Evolutionary conservation across 2,113 vertebrate genomes (phyloP), one percentile per base, ranked within the genome.

Genomic region (Toxotes chatareus): DNA sequence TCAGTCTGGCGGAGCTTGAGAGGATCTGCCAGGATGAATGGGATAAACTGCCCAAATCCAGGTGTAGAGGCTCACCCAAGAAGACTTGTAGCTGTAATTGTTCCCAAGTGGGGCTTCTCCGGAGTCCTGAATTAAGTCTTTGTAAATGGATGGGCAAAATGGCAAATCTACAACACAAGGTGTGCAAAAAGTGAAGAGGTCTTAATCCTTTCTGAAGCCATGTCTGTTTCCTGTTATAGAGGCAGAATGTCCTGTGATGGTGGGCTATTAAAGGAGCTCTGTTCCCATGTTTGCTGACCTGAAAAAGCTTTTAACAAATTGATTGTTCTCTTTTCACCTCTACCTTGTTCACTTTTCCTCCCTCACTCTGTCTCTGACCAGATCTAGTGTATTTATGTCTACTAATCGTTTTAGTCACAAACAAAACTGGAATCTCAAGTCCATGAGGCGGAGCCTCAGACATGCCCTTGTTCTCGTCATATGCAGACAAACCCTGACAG

Each of bases 351-450:
- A 53, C 36, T 19, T 11, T 44, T 36, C 1, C n/a, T 49, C 65
- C 38, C 40, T 55, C 6, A 49, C 14, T 42, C 5, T 13, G 0
- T 42, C 19, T 55, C 19, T 42, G 38, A 32, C 21, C 17, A 14
- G 6, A 32, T 86, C 44, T 21, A 21, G 13, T n/a, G 1, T 44
- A 11, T n/a, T 56, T n/a, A 12, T 70, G 47, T 34, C 5, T 12
- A 1, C 0, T 3, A 1, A 9, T 7, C 27, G 27, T 27, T 27
- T 27, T 27, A 21, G 9, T n/a, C 14, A 3, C 14, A 0, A 1
- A 34, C 75, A 67, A 51, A 84, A 86, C 81, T 55, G 72, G 73
- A 78, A 76, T 80, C 61, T 79, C 76, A 73, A 63, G 79, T 79
- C 31, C 3, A 5, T 34, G 31, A 27, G 16, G 36, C 34, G 10